These are phyloP conservation scores for Boloria euphrosyne DNA, from an alignment of 2,888 invertebrate species.

Conservation along the genomic window DNA sequence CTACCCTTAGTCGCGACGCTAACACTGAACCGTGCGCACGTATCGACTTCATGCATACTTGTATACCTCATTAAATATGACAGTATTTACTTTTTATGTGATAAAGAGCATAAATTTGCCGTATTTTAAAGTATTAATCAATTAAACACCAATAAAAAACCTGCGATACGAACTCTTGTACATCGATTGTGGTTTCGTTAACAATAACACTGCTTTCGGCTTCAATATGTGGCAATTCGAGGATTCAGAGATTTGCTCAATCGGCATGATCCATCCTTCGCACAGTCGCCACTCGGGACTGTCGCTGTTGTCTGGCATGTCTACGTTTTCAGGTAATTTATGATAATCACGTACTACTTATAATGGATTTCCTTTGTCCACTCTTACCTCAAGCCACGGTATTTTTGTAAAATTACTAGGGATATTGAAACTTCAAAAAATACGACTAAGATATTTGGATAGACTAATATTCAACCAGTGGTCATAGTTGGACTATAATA, in stretches of 20 bases:
- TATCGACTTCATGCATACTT: slow-evolving; percentile 54
- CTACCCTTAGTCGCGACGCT: slow-evolving; percentile 68
- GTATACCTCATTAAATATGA: slow-evolving; percentile 62
- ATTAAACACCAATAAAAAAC: background rate
- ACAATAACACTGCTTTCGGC: slow-evolving; percentile 35
- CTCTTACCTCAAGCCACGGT: background rate
- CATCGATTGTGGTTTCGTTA: slow-evolving; percentile 26
- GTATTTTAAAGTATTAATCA: slow-evolving; percentile 22
- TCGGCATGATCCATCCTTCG: slow-evolving; percentile 89
- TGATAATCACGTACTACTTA: background rate
- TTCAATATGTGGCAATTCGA: slow-evolving; percentile 85
- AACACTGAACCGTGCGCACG: slow-evolving; percentile 64
- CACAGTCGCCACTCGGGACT: slow-evolving; percentile 88
- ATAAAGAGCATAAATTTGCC: slow-evolving; percentile 45
- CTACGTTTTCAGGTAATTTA: slow-evolving; percentile 71
- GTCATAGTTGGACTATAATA: too few relatives aligned
- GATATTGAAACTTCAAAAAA: too few relatives aligned
- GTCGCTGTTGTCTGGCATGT: slow-evolving; percentile 72
- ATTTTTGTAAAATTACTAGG: background rate
- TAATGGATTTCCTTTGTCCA: slow-evolving; percentile 4
- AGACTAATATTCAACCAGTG: too few relatives aligned
- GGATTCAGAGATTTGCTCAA: slow-evolving; percentile 90
- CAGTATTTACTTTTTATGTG: slow-evolving; percentile 57
- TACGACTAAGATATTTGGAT: too few relatives aligned
- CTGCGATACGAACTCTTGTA: slow-evolving; percentile 10